Base-by-base conservation (phyloP, 1,140 invertebrate genomes). In the Zophobas morio region DNA sequence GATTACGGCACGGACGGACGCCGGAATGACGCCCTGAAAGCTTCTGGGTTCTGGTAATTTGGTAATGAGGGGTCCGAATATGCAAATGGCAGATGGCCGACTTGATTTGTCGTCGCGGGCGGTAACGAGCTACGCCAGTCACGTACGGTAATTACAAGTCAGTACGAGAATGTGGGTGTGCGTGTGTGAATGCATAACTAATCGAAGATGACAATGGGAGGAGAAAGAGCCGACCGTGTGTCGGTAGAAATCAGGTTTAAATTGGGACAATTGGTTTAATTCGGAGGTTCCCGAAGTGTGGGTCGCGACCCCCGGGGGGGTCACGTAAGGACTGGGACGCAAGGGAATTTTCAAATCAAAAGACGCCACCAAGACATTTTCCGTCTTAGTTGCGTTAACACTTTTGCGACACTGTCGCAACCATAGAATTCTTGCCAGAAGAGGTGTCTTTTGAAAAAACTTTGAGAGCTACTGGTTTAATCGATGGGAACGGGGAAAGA, bases 131-230 rank as follows among this genome's bases (percentile, higher is more conserved):
- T 20, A 49, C 49, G 49, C 49, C 37, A 56, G 71, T 73, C 71
- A 54, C 71, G 71, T 73, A 73, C 49, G 39, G 49, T 56, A 73
- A 73, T 73, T 73, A 73, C 71, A 73, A 73, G 71, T 6, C 51
- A 20, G 6, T 3, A 63, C 57, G 42, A 72, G 42, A 72, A 72
- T 72, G 70, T 72, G 70, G 49, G 71, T 73, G 71, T 54, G 71
- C 39, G 35, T 49, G 71, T 54, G 6, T 73, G 71, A 73, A 73
- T 73, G 71, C 54, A 73, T 73, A 73, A 73, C 35, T 73, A 56
- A 73, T 73, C 39, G 49, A 56, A 54, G 49, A 54, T 6, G 35
- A 39, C 71, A 51, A 72, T 53, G 36, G 6, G 20, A 20, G 33
- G 70, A 53, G 35, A 34, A 73, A 39, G 56, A 56, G 36, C 35